Percentiles rank a stretch among this genome's conserved stretches.
These are phyloP conservation scores for Cantharis lateralis DNA, from an alignment of 2,888 invertebrate species.

Conservation along the genomic window DNA sequence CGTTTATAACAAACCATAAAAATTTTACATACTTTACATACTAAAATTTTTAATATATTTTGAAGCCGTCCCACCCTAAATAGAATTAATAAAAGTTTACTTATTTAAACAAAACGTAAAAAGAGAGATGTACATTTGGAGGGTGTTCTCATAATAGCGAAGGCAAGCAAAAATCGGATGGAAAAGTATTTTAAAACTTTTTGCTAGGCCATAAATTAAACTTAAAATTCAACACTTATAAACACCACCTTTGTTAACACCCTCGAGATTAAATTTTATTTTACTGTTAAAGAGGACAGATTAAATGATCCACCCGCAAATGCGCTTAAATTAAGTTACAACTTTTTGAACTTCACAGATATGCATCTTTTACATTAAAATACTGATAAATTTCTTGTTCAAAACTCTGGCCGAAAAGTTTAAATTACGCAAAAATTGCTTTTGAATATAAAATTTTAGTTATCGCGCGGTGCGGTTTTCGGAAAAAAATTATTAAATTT, in stretches of 20 bases:
- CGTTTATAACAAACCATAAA: background rate
- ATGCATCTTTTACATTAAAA: conserved; percentile 25
- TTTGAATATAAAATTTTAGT: background rate
- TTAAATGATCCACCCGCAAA: conserved; percentile 31
- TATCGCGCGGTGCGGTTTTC: background rate
- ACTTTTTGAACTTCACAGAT: conserved; percentile 20
- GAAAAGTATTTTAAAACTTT: conserved; percentile 8
- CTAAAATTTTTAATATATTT: background rate
- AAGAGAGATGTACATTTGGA: background rate
- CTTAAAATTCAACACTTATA: conserved; percentile 29
- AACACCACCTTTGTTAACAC: conserved; percentile 29
- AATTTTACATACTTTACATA: background rate
- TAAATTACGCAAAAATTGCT: conserved; percentile 5
- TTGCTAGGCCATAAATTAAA: conserved; percentile 30
- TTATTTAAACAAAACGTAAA: background rate
- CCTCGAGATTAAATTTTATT: conserved; percentile 32
- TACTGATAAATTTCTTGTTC: conserved; percentile 25
- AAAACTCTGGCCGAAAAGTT: conserved; percentile 23
- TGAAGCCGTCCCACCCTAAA: background rate
- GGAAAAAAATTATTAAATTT: background rate
- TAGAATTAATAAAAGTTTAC: background rate
- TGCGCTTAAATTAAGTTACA: conserved; percentile 30
- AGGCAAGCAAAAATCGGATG: background rate
- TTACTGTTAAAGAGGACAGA: conserved; percentile 28
- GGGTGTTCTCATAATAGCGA: background rate